These are phyloP conservation scores for Ploceus nigricollis DNA, from an alignment of 2,113 vertebrate species.

Conservation along the genomic window DNA sequence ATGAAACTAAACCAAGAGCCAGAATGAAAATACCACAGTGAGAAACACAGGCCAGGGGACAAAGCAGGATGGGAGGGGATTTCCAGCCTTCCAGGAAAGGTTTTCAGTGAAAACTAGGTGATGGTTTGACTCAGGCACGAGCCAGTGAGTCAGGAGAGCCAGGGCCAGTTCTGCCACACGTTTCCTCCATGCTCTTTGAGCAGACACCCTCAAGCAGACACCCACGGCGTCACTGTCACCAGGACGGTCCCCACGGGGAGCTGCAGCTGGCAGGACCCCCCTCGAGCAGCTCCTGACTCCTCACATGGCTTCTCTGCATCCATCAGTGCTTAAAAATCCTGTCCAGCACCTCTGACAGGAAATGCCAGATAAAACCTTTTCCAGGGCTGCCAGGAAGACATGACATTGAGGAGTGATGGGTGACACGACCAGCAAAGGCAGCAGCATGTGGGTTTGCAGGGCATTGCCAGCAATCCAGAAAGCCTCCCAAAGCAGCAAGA, in stretches of 20 bases:
- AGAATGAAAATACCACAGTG: background rate
- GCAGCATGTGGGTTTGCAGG: background rate
- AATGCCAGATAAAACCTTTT: background rate
- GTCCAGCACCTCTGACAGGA: background rate
- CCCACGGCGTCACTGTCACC: background rate
- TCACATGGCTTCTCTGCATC: background rate
- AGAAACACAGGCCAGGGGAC: background rate
- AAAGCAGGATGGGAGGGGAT: background rate
- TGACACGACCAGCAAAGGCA: background rate
- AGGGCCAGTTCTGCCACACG: background rate
- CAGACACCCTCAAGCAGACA: background rate
- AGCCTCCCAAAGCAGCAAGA: background rate
- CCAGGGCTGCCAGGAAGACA: background rate
- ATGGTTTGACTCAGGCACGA: background rate
- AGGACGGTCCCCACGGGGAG: fast-evolving
- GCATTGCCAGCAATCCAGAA: background rate
- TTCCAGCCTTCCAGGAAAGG: conserved; percentile 36
- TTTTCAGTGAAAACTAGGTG: background rate
- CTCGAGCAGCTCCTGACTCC: background rate
- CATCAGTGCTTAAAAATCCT: background rate
- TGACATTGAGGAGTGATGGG: fast-evolving
- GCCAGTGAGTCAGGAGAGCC: background rate
- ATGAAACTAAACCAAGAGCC: background rate
- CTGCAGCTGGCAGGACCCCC: background rate
- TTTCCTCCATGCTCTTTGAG: background rate